Percentiles rank a stretch among this genome's conserved stretches.
Conservation (phyloP, 2,797 vertebrate genomes). For the Premnoplex brunnescens region DNA sequence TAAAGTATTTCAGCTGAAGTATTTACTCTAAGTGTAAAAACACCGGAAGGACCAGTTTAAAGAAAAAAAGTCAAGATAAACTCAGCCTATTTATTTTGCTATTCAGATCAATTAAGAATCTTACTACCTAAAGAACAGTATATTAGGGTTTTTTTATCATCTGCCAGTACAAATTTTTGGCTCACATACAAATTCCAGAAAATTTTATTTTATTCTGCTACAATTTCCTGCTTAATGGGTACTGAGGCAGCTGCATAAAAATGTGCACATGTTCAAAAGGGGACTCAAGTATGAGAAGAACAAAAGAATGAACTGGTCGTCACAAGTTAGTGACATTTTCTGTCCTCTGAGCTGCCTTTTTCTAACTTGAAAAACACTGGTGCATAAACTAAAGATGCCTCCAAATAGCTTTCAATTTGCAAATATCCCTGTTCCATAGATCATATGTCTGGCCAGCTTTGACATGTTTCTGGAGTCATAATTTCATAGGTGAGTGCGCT, state of each 20-base stretch:
- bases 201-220: neutral
- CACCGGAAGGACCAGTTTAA: neutral
- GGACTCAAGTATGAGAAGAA: neutral
- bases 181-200: neutral
- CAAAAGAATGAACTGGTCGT: constrained; percentile 6
- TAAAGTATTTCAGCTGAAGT: neutral
- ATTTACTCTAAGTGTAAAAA: neutral
- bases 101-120: neutral
- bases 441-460: constrained; percentile 40
- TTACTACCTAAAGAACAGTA: neutral
- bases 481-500: constrained; percentile 60
- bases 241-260: neutral
- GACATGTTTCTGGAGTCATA: constrained; percentile 52
- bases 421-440: constrained; percentile 21
- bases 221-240: neutral
- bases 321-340: constrained; percentile 16
- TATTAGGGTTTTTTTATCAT: neutral
- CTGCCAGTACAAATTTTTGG: neutral
- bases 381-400: constrained; percentile 16
- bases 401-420: constrained; percentile 34
- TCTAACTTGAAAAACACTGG: neutral
- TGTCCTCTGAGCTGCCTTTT: neutral
- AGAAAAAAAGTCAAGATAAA: neutral
- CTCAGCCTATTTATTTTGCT: neutral
- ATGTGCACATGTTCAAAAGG: neutral